Conservation (phyloP, 53 echinoderm and acorn worm species). For the Pentamera pediparva region DNA sequence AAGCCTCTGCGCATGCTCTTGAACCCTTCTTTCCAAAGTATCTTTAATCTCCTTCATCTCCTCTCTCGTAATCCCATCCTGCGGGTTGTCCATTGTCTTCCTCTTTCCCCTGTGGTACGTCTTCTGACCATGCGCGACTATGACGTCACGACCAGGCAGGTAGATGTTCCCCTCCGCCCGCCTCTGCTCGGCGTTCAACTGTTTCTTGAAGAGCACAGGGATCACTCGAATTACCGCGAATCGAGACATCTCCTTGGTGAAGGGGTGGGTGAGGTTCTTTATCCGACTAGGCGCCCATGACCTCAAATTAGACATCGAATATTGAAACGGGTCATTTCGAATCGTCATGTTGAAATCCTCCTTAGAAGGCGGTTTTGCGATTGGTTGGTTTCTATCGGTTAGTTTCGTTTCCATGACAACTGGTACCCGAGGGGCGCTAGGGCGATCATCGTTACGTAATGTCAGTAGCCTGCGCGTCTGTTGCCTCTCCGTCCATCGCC, state of each 20-base stretch:
- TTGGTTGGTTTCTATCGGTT: no score
- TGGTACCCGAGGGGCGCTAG: not conserved
- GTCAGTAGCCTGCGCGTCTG: not conserved
- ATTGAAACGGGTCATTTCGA: no score
- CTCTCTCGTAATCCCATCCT: slow-evolving; percentile 3
- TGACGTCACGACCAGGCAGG: slow-evolving; percentile 24
- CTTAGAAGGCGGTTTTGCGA: not conserved
- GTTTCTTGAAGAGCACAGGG: not conserved
- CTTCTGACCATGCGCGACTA: slow-evolving; percentile 1
- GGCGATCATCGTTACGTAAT: not conserved
- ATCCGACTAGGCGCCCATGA: not conserved
- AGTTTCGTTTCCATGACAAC: no score
- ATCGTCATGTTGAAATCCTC: not conserved
- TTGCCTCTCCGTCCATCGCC: not conserved
- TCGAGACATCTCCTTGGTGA: slow-evolving; percentile 4
- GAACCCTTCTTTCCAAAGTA: not conserved
- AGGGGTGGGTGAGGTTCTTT: slow-evolving; percentile 10
- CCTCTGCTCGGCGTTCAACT: not conserved
- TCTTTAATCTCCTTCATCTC: slow-evolving; percentile 1
- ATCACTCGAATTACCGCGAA: not conserved
- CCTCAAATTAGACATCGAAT: not conserved
- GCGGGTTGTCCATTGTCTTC: not conserved
- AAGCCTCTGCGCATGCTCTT: slow-evolving; percentile 2
- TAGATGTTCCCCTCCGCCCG: slow-evolving; percentile 21
- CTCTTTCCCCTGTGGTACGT: not conserved